These are phyloP conservation scores for Psittacula derbiana DNA, from an alignment of 2,797 vertebrate genomes.

Conservation along the genomic window DNA sequence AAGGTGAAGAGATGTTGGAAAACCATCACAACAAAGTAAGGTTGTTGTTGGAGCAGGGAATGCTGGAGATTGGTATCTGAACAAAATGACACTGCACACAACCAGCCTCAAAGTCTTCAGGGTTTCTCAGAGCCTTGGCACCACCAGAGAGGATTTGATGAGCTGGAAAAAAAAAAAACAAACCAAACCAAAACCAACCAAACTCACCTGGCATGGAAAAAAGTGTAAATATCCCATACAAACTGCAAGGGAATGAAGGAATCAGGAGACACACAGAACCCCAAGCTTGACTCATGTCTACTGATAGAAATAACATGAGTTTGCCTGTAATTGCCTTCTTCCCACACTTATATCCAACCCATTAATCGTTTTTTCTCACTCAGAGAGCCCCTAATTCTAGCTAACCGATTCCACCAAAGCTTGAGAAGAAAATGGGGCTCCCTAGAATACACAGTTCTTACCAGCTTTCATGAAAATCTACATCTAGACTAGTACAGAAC, in stretches of 20 bases:
- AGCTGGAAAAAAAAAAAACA: background rate
- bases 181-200: background rate
- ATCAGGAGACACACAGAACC: background rate
- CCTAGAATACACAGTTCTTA: background rate
- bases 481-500: background rate
- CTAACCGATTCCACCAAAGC: background rate
- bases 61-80: background rate
- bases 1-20: background rate
- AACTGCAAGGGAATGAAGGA: background rate
- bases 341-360: background rate
- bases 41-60: background rate
- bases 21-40: background rate
- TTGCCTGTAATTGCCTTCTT: background rate
- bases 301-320: background rate
- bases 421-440: background rate
- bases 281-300: background rate
- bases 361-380: background rate
- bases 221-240: background rate
- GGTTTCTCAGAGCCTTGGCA: background rate
- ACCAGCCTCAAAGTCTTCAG: background rate
- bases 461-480: background rate
- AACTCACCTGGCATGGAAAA: background rate
- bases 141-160: conserved; percentile 1
- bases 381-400: background rate
- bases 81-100: background rate